These are phyloP conservation scores for Stigmatopora nigra DNA, from an alignment of 2,113 vertebrate species.

Conservation along the genomic window DNA sequence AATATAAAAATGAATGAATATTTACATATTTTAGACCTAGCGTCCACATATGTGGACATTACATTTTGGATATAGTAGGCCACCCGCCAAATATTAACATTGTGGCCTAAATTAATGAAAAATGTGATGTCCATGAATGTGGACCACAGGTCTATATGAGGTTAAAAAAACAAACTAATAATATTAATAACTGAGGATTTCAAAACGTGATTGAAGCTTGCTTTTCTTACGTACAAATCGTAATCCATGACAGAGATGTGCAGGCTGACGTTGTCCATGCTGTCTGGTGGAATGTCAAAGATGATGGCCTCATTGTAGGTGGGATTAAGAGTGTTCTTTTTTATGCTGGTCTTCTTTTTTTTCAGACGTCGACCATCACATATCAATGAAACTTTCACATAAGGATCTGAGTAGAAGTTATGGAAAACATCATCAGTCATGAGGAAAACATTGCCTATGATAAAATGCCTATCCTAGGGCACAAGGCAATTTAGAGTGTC, in stretches of 20 bases:
- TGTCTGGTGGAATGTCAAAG: constrained; percentile 97
- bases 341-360: constrained; percentile 98
- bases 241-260: constrained; percentile 99
- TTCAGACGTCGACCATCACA: constrained; percentile 92
- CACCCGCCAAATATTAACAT: too few species aligned
- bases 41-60: too few species aligned
- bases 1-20: too few species aligned
- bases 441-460: too few species aligned
- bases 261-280: constrained; percentile 97
- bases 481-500: too few species aligned
- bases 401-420: constrained; percentile 74
- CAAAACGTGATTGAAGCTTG: background rate
- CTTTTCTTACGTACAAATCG: constrained; percentile 75
- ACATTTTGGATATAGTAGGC: too few species aligned
- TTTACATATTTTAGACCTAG: too few species aligned
- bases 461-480: too few species aligned
- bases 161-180: too few species aligned
- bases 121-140: too few species aligned
- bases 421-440: background rate
- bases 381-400: constrained; percentile 95
- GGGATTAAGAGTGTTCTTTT: constrained; percentile 96
- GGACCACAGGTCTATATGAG: too few species aligned
- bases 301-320: constrained; percentile 98
- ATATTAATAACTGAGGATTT: background rate
- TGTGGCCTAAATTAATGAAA: too few species aligned